Evolutionary conservation across 2,888 invertebrate species (phyloP).

Genomic region (Peribatodes rhomboidaria): DNA sequence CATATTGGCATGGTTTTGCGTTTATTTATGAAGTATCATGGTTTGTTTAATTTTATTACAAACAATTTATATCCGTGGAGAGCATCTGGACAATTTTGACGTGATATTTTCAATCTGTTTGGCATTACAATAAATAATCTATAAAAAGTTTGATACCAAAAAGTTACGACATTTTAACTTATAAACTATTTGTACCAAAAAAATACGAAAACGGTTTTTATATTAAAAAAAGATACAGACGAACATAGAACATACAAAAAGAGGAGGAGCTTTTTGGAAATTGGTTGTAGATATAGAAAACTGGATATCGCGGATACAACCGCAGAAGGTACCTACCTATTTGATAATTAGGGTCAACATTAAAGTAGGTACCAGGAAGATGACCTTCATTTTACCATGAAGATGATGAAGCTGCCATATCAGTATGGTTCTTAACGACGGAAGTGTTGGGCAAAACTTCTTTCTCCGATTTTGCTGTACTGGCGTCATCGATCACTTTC

Average conservation of each 20-base stretch:
- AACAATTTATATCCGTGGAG: neutral
- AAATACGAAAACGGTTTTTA: no score
- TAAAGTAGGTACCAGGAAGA: constrained; percentile 4
- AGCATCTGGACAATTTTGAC: constrained; percentile 1
- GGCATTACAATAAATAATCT: neutral
- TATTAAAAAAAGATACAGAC: no score
- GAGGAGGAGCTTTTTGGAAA: no score
- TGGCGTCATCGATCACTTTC: constrained; percentile 56
- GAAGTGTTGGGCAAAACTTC: constrained; percentile 60
- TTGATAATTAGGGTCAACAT: neutral
- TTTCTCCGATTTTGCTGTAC: constrained; percentile 48
- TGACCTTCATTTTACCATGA: constrained; percentile 56
- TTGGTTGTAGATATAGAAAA: neutral
- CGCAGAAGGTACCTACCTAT: neutral
- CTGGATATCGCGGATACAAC: neutral
- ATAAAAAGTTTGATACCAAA: neutral
- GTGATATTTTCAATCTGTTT: constrained; percentile 1
- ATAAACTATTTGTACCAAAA: no score
- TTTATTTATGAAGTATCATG: constrained; percentile 40
- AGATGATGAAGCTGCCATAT: constrained; percentile 57
- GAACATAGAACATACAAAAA: no score
- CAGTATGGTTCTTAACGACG: constrained; percentile 58
- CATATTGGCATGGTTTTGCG: constrained; percentile 60
- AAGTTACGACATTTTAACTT: neutral
- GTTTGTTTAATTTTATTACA: constrained; percentile 33